These are phyloP conservation scores for Anoncus sp. DNA, from an alignment of 2,888 invertebrate genomes.

Conservation along the genomic window DNA sequence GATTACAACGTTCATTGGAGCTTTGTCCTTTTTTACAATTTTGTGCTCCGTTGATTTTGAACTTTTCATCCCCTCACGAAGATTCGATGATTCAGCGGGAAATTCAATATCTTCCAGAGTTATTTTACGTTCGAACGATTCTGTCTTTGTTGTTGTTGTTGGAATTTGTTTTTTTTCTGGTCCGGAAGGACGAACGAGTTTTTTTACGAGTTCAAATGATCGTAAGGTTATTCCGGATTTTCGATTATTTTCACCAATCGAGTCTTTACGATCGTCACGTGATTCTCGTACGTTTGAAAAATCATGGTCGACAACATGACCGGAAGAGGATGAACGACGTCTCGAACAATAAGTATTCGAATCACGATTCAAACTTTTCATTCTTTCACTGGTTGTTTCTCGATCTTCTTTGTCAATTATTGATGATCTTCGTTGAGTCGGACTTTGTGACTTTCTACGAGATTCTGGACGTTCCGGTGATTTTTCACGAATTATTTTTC, in stretches of 20 bases:
- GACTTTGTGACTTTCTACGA: conserved; percentile 45
- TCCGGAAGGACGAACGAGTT: conserved; percentile 33
- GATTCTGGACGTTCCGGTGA: conserved; percentile 25
- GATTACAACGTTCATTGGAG: conserved; percentile 58
- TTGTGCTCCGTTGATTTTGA: conserved; percentile 60
- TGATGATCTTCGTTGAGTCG: conserved; percentile 22
- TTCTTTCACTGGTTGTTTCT: background rate
- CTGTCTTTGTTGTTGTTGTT: conserved; percentile 30
- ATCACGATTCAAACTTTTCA: conserved; percentile 32
- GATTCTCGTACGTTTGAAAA: background rate
- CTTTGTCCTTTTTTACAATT: conserved; percentile 69
- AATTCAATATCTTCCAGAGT: conserved; percentile 58
- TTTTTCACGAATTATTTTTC: conserved; percentile 5
- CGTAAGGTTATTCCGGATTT: conserved; percentile 49
- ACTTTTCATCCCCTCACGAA: conserved; percentile 13
- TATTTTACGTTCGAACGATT: conserved; percentile 42
- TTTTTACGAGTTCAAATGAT: conserved; percentile 56
- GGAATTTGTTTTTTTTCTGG: conserved; percentile 19
- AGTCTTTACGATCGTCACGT: conserved; percentile 18
- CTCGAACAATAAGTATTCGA: conserved; percentile 40
- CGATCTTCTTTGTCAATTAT: conserved; percentile 7
- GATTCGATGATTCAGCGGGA: conserved; percentile 46
- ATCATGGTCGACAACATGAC: conserved; percentile 22
- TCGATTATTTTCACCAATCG: conserved; percentile 7
- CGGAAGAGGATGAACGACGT: conserved; percentile 47